These are phyloP conservation scores for Otolemur garnettii DNA, from an alignment of 2,113 vertebrate genomes.

Conservation along the genomic window DNA sequence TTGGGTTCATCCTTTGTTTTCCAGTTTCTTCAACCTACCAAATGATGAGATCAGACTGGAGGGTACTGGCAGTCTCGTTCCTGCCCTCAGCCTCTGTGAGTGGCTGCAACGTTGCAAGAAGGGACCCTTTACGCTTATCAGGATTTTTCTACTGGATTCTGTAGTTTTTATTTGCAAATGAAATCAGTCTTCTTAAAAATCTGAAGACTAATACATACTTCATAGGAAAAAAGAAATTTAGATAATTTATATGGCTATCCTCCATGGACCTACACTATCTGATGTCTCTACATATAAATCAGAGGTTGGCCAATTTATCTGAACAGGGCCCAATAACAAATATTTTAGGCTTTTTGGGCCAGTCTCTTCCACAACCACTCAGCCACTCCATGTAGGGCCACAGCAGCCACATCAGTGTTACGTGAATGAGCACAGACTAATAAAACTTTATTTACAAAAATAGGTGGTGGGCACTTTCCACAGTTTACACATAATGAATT, in stretches of 20 bases:
- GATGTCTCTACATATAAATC: neutral
- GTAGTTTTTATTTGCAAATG: conserved; percentile 17
- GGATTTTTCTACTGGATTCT: conserved; percentile 15
- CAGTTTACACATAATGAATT: neutral
- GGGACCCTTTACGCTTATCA: neutral
- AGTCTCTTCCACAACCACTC: neutral
- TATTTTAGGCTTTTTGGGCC: neutral
- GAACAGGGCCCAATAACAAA: neutral
- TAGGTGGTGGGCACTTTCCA: neutral
- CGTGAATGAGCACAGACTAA: neutral
- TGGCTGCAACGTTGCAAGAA: neutral
- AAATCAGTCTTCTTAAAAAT: neutral
- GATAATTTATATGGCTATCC: neutral
- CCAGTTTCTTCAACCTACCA: neutral
- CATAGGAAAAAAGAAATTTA: neutral
- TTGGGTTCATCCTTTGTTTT: neutral
- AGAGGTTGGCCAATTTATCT: neutral
- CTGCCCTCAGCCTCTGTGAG: neutral
- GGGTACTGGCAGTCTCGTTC: neutral
- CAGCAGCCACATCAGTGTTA: neutral
- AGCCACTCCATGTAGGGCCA: neutral
- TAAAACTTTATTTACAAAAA: conserved; percentile 20
- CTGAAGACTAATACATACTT: conserved; percentile 48
- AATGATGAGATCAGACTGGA: neutral
- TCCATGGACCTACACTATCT: neutral